Evolutionary conservation across 2,888 invertebrate species (phyloP), one percentile per base, ranked within the genome.

Genomic region (Odontothrips loti): DNA sequence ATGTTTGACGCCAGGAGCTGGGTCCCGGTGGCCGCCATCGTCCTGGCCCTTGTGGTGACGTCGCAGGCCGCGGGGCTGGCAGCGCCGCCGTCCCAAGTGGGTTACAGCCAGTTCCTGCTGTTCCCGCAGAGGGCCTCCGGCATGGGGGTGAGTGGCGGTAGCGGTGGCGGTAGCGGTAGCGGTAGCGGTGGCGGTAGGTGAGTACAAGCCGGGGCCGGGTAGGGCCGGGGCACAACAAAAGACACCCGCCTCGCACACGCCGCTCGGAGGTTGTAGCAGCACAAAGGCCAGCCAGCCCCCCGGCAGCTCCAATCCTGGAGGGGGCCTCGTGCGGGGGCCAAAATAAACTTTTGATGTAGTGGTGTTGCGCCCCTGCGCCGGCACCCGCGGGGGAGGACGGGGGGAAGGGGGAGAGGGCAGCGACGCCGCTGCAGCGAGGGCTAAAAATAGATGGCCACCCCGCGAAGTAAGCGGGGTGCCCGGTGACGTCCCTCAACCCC

Each of bases 61-160:
- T 3, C 68, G 11, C 12, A 12, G 23, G 68, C 10, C 68, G 27
- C 27, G 23, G 68, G 23, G 23, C 1, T 27, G 27, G 68, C 68
- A 23, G n/a, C 68, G 68, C 68, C 68, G 68, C 68, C 68, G 23
- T 12, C 27, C 11, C 23, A 75, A 11, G 68, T 75, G 23, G 68
- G 68, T 27, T 75, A 75, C 68, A 75, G 68, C 68, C 68, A 75
- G 68, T 75, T 75, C 68, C 68, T 75, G 68, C 68, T 75, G 23
- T 75, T 75, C 68, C 68, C 68, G 27, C 27, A 75, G 10, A 75
- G 12, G 23, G 23, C 8, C 68, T 27, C 68, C 23, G 23, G 23
- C 68, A 75, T 75, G 68, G 68, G 68, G 68, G 68, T 75, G 27
- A 75, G 68, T 75, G 3, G 10, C 9, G 27, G 58, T 58, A 17